Evolutionary conservation across 2,797 vertebrate genomes (phyloP).

Genomic region (Peromyscus eremicus): DNA sequence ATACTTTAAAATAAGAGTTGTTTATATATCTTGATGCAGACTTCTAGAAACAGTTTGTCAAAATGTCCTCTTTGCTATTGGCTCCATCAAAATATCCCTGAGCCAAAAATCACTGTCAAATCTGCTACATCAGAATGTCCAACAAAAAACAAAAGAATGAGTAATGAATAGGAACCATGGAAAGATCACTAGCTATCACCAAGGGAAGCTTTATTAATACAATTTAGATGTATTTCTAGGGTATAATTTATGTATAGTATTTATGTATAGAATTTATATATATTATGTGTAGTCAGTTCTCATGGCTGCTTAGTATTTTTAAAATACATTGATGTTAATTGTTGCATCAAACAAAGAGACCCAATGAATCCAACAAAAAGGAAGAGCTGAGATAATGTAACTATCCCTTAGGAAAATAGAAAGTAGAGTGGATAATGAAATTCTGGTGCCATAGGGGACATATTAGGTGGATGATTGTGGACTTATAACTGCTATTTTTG

Average conservation of each 20-base stretch:
- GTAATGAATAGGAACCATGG: not conserved
- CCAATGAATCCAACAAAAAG: constrained; percentile 48
- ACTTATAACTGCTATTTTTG: constrained; percentile 12
- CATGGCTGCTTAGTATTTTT: constrained; percentile 35
- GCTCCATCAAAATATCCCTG: not conserved
- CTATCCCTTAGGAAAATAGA: not conserved
- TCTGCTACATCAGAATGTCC: not conserved
- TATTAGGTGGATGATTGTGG: not conserved
- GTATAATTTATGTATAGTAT: not conserved
- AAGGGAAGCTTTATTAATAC: constrained; percentile 5
- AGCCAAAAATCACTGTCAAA: not conserved
- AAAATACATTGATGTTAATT: constrained; percentile 32
- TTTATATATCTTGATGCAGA: constrained; percentile 38
- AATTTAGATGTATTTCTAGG: not conserved
- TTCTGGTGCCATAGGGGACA: not conserved
- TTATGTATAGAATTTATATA: not conserved
- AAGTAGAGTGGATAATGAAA: not conserved
- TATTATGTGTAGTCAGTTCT: not conserved
- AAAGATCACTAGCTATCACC: not conserved
- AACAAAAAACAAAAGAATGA: not conserved
- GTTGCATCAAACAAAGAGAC: constrained; percentile 37
- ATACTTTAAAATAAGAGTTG: not conserved
- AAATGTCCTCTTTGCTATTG: not conserved
- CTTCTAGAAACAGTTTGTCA: constrained; percentile 12
- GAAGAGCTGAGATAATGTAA: constrained; percentile 4